Base-by-base conservation (phyloP, 2,888 invertebrate genomes). In the Nemapogon koenigi region DNA sequence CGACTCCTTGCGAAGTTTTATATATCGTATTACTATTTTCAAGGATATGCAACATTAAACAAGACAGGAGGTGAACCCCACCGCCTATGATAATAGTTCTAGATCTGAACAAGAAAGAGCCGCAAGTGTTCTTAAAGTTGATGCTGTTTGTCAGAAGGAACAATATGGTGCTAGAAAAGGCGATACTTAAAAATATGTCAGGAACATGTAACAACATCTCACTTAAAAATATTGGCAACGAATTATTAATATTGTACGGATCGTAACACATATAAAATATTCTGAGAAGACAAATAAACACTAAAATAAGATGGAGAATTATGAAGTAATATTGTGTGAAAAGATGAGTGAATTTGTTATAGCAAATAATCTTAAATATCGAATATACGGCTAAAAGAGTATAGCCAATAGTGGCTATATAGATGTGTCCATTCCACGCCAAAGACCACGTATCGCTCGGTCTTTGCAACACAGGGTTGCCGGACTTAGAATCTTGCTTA, bases 381-480 rank as follows among this genome's bases (percentile, higher is more conserved):
- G 92, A 92, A 59, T 90, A 92, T 1, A 92, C 82, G 0, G 93
- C 91, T 50, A 96, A 71, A 8, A 94, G 76, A 0, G 91, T 88
- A 59, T 94, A 96, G 54, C 92, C 83, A 11, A 89, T 86, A 1
- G 94, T 94, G 0, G 91, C 89, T 27, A 91, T 69, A 69, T 95
- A 96, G 3, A 95, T 89, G 59, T 96, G 95, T 6, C 94, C 84
- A 53, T 94, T 91, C 95, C 94, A 95, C 2, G 92, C 93, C 46
- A 91, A 87, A 0, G 89, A 84, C 88, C 91, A 91, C 0, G 89
- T 88, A 1, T 79, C 79, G 2, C 82, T 82, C 1, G 81, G 70
- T 13, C 80, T 63, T 46, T 78, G 78, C 4, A 60, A 55, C 1
- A 81, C 57, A 0, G 71, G 64, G 1, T 64, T 69, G 36, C 50